A percentile compares a stretch with the other conserved stretches of the same genome.
Evolutionary conservation across 2,888 invertebrate species (phyloP).

Genomic region (Aromia moschata): DNA sequence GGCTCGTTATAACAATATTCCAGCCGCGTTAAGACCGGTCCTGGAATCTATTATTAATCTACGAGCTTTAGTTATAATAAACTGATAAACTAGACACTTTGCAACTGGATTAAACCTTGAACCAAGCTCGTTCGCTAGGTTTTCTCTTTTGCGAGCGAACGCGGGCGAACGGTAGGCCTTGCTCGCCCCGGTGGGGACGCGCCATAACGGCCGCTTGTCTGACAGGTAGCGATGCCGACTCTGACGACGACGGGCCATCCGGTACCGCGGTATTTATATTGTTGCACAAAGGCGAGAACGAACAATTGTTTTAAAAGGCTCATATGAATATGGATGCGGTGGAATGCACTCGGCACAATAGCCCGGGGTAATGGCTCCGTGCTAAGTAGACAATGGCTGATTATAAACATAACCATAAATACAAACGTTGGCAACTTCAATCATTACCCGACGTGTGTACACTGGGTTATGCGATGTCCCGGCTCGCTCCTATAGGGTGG

Average conservation of each 20-base stretch:
- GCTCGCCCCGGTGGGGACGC: not conserved
- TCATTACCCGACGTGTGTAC: constrained; percentile 59
- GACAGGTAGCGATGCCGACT: constrained; percentile 23
- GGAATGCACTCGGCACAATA: constrained; percentile 59
- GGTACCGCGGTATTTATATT: constrained; percentile 47
- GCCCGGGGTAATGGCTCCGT: constrained; percentile 59
- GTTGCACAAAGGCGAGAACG: constrained; percentile 55
- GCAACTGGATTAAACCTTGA: too few relatives aligned
- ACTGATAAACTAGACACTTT: too few relatives aligned
- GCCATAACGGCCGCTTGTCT: not conserved
- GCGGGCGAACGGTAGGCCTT: not conserved
- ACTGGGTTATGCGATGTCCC: constrained; percentile 13
- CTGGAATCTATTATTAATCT: too few relatives aligned
- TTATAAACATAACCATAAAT: constrained; percentile 63
- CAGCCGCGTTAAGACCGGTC: too few relatives aligned
- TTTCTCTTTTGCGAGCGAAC: too few relatives aligned
- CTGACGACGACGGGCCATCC: constrained; percentile 31
- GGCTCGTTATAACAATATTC: too few relatives aligned
- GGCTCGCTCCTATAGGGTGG: constrained; percentile 12
- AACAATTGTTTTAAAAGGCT: constrained; percentile 62
- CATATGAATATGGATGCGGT: constrained; percentile 62
- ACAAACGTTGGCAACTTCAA: constrained; percentile 61
- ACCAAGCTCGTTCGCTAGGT: too few relatives aligned
- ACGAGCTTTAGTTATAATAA: too few relatives aligned
- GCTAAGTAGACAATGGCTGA: constrained; percentile 63